These are phyloP conservation scores for Prosopocoilus inquinatus DNA, from an alignment of 2,888 invertebrate genomes.

Conservation along the genomic window DNA sequence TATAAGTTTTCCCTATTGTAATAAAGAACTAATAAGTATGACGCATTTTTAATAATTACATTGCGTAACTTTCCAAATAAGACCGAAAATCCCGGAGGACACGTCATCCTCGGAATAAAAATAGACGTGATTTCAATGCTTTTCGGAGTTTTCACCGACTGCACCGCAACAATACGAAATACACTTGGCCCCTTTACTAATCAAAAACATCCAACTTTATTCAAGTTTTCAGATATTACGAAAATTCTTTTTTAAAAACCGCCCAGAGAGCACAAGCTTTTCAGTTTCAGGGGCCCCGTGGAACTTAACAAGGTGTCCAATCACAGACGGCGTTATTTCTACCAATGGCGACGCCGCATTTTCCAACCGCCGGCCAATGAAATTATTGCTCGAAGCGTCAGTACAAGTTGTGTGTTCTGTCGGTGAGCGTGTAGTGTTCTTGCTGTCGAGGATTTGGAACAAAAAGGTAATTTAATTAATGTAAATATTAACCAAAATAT, in stretches of 20 bases:
- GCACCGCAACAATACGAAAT: no score
- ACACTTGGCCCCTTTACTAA: no score
- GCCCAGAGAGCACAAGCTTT: constrained; percentile 12
- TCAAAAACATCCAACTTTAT: no score
- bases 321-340: constrained; percentile 27
- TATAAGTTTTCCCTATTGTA: no score
- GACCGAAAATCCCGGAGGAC: not conserved
- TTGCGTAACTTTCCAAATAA: constrained; percentile 25
- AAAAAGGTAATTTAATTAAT: constrained; percentile 16
- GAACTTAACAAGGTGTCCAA: constrained; percentile 22
- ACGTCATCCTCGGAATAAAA: constrained; percentile 3
- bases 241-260: no score
- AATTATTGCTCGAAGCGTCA: constrained; percentile 27
- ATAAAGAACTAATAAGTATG: not conserved
- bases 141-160: not conserved
- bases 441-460: not conserved
- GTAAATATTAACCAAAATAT: not conserved
- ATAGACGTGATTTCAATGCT: no score
- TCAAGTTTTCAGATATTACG: no score
- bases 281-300: not conserved
- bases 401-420: constrained; percentile 19
- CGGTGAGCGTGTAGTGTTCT: not conserved
- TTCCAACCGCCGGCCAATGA: constrained; percentile 24
- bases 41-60: constrained; percentile 8
- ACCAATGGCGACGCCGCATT: constrained; percentile 29